Percentiles rank a stretch among this genome's conserved stretches.
Evolutionary conservation across 2,113 vertebrate genomes (phyloP).

Genomic region (Phrynocephalus versicolor): DNA sequence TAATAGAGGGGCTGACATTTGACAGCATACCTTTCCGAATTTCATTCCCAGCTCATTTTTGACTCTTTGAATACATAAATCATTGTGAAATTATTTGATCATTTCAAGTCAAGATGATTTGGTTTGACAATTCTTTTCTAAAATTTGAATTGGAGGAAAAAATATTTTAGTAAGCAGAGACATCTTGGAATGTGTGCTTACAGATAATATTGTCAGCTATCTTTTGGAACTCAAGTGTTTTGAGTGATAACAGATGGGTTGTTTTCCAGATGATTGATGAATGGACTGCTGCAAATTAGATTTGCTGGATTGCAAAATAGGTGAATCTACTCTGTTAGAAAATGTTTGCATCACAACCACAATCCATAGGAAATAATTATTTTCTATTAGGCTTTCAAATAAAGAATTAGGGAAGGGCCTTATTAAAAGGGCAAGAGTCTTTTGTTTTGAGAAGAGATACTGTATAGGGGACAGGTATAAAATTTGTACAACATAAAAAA

Average conservation of each 20-base stretch:
- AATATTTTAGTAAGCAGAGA: conserved; percentile 49
- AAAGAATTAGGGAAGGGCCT: background rate
- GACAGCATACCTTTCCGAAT: conserved; percentile 11
- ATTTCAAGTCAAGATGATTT: conserved; percentile 36
- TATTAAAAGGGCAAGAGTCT: background rate
- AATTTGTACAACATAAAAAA: too few relatives aligned
- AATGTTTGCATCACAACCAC: conserved; percentile 26
- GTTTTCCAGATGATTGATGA: conserved; percentile 60
- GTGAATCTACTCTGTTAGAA: conserved; percentile 29
- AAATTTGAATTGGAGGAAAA: conserved; percentile 49
- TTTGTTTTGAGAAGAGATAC: background rate
- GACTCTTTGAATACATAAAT: conserved; percentile 51
- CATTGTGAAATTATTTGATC: conserved; percentile 35
- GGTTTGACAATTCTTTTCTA: conserved; percentile 44
- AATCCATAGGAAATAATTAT: background rate
- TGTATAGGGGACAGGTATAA: background rate
- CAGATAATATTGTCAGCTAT: conserved; percentile 57
- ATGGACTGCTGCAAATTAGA: conserved; percentile 47
- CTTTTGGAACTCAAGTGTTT: conserved; percentile 38
- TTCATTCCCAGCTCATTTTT: conserved; percentile 22
- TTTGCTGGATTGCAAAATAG: conserved; percentile 20
- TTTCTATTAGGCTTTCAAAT: background rate
- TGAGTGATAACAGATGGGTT: conserved; percentile 61
- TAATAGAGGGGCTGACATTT: background rate
- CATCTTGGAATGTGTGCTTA: conserved; percentile 39